Base-by-base conservation (phyloP, 2,888 invertebrate genomes). In the Diadromus collaris region DNA sequence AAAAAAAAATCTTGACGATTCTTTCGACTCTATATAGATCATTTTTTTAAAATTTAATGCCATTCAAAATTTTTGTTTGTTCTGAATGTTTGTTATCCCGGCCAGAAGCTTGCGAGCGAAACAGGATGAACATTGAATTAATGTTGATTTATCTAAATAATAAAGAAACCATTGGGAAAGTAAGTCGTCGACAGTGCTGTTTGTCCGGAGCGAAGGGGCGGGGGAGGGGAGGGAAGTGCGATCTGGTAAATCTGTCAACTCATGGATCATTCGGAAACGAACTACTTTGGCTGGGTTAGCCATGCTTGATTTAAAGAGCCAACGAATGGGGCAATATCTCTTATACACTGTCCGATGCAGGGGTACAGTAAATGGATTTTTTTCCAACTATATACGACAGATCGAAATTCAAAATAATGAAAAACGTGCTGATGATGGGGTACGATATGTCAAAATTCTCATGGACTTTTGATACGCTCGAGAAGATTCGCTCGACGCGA, bases 161-260 rank as follows among this genome's bases (percentile, higher is more conserved):
- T 5, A 27, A 44, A 44, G 5, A n/a, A 24, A 46, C n/a, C n/a
- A 64, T 19, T 9, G 13, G 38, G 38, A 41, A 16, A 41, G 3
- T 34, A 56, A 63, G 54, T 34, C 65, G 73, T 67, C 73, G 73
- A 74, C 67, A 60, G 67, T 74, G 60, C 60, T 48, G 60, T 60
- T 48, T 60, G 27, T 46, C 58, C 58, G 58, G 46, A 72, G 24
- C 27, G 65, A 19, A 27, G 21, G 10, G 41, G 41, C 41, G 41
- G n/a, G n/a, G n/a, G n/a, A n/a, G n/a, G n/a, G n/a, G 24, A 1
- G 21, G 51, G 51, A 19, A 24, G 56, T 54, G 60, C 6, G 38
- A 41, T 5, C 16, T 21, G 29, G 27, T n/a, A 34, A 58, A n/a
- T 38, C 27, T 32, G 34, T 32, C 46, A n/a, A n/a, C 4, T 21